These are phyloP conservation scores for Pipistrellus nathusii DNA, from an alignment of 2,797 vertebrate species.

Conservation along the genomic window DNA sequence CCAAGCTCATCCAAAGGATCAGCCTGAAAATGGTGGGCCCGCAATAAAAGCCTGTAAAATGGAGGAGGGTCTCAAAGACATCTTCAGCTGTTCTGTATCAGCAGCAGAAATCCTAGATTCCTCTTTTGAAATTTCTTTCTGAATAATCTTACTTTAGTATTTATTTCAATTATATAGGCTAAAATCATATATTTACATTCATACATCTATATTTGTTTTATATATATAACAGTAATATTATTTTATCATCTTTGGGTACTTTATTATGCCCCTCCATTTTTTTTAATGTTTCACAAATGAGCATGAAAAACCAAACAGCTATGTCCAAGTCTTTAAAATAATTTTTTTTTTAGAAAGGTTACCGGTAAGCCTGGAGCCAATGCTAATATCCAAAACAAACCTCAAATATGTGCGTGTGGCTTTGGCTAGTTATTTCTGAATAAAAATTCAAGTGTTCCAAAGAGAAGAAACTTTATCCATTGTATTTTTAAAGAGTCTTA, in stretches of 20 bases:
- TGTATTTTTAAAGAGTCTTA: conserved; percentile 9
- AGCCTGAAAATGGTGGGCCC: not conserved
- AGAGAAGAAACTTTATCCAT: not conserved
- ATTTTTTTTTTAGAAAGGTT: not conserved
- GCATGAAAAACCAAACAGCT: not conserved
- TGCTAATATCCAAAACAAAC: not conserved
- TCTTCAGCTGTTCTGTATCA: not conserved
- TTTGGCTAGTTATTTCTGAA: not conserved
- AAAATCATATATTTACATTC: not conserved
- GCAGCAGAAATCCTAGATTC: not conserved
- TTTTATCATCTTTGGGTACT: conserved; percentile 6
- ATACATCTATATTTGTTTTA: not conserved
- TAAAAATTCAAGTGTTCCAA: not conserved
- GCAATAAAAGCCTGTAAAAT: not conserved
- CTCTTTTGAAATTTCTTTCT: not conserved
- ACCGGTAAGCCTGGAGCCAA: not conserved
- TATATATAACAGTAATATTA: not conserved
- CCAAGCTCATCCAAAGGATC: not conserved
- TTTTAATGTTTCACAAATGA: conserved; percentile 37
- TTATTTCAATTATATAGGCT: not conserved
- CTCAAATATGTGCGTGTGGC: not conserved
- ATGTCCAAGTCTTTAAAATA: conserved; percentile 2
- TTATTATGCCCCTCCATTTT: not conserved
- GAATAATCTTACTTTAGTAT: not conserved
- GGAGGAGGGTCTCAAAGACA: not conserved